Evolutionary conservation across 2,888 invertebrate genomes (phyloP).

Genomic region (Trichopoda pennipes): DNA sequence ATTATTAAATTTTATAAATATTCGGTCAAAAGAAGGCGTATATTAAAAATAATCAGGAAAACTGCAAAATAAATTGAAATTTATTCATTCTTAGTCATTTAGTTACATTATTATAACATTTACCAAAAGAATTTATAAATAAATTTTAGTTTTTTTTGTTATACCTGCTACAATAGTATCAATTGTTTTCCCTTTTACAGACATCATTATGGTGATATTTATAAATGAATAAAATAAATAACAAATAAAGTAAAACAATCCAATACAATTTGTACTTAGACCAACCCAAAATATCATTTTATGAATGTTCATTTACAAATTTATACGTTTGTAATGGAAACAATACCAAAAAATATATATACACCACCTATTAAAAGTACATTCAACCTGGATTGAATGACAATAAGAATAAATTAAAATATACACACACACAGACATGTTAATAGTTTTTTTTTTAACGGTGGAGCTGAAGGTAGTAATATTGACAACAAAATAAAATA

Average conservation of each 20-base stretch:
- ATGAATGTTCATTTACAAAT: conserved; percentile 42
- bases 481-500: conserved; percentile 9
- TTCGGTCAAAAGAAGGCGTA: too few relatives aligned
- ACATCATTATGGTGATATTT: conserved; percentile 58
- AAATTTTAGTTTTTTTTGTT: conserved; percentile 20
- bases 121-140: conserved; percentile 48
- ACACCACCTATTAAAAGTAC: conserved; percentile 67
- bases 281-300: conserved; percentile 64
- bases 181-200: conserved; percentile 55
- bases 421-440: neutral
- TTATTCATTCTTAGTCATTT: neutral
- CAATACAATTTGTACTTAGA: conserved; percentile 53
- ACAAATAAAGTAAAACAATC: conserved; percentile 9
- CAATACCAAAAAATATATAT: conserved; percentile 17
- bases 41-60: too few relatives aligned
- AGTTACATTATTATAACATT: neutral
- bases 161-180: conserved; percentile 35
- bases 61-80: too few relatives aligned
- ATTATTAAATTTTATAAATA: too few relatives aligned
- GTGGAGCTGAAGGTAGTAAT: neutral
- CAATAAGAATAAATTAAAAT: conserved; percentile 51
- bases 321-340: conserved; percentile 3
- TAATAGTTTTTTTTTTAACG: neutral
- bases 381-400: conserved; percentile 71
- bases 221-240: conserved; percentile 7